phyloP scores from a whole-genome alignment of 2,888 invertebrate genomes.

The Platynereis dumerilii region DNA sequence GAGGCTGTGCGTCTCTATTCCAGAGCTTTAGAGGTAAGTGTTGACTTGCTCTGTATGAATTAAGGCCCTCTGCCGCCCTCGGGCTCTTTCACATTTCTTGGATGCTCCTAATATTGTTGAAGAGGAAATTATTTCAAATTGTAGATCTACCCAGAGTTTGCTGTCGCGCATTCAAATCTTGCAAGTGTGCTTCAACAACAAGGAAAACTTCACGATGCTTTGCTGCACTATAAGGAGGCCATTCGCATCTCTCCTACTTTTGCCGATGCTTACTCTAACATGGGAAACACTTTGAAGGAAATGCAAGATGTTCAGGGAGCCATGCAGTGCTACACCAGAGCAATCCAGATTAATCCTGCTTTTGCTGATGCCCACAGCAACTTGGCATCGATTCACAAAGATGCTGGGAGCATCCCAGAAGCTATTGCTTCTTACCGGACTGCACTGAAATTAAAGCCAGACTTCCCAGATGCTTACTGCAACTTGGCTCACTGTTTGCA shows the following conservation, averaged over 20 bases:
- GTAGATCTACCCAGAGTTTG: constrained; percentile 92
- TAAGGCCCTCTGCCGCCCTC: too few relatives aligned
- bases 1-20: constrained; percentile 93
- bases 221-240: constrained; percentile 97
- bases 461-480: constrained; percentile 99
- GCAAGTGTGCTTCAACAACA: constrained; percentile 98
- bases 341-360: constrained; percentile 97
- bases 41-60: neutral
- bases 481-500: constrained; percentile 96
- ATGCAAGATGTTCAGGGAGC: constrained; percentile 96
- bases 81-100: too few relatives aligned
- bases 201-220: constrained; percentile 93
- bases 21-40: constrained; percentile 70
- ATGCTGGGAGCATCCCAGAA: constrained; percentile 95
- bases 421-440: constrained; percentile 95
- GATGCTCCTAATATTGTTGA: too few relatives aligned
- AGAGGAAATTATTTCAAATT: neutral
- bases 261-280: constrained; percentile 98
- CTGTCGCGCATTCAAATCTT: constrained; percentile 97
- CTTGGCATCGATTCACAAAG: constrained; percentile 98
- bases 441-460: constrained; percentile 92
- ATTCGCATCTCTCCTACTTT: constrained; percentile 97
- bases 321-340: constrained; percentile 92
- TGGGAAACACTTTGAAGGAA: constrained; percentile 99
- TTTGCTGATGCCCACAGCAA: constrained; percentile 99